Evolutionary conservation across 2,888 invertebrate species (phyloP).

Genomic region (Pardosa pseudoannulata): DNA sequence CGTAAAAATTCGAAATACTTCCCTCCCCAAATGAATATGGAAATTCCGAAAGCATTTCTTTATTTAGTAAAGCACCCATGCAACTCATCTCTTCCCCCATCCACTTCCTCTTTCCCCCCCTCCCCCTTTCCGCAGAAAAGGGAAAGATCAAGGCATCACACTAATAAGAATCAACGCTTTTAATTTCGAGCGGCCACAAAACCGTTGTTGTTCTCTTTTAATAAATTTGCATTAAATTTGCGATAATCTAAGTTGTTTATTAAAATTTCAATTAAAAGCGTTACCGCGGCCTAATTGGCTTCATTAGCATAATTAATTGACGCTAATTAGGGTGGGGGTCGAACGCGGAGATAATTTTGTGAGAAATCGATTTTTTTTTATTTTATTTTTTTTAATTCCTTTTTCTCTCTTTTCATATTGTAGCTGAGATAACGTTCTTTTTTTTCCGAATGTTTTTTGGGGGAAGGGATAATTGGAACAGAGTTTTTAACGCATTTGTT

Average conservation of each 20-base stretch:
- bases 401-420: neutral
- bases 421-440: neutral
- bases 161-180: constrained; percentile 65
- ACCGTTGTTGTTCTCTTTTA: constrained; percentile 16
- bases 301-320: constrained; percentile 72
- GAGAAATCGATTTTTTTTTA: neutral
- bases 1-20: no score
- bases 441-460: neutral
- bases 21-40: no score
- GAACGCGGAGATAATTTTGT: neutral
- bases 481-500: constrained; percentile 13
- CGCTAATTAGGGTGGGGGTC: constrained; percentile 43
- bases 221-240: constrained; percentile 49
- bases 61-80: no score
- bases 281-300: constrained; percentile 58
- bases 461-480: constrained; percentile 5
- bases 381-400: neutral
- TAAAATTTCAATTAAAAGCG: constrained; percentile 65
- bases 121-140: neutral
- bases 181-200: constrained; percentile 41
- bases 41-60: no score
- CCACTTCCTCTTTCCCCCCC: neutral
- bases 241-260: constrained; percentile 35
- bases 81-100: neutral
- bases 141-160: constrained; percentile 52